Base-by-base conservation (phyloP, 2,888 invertebrate genomes). In the Drosophila mettleri region DNA sequence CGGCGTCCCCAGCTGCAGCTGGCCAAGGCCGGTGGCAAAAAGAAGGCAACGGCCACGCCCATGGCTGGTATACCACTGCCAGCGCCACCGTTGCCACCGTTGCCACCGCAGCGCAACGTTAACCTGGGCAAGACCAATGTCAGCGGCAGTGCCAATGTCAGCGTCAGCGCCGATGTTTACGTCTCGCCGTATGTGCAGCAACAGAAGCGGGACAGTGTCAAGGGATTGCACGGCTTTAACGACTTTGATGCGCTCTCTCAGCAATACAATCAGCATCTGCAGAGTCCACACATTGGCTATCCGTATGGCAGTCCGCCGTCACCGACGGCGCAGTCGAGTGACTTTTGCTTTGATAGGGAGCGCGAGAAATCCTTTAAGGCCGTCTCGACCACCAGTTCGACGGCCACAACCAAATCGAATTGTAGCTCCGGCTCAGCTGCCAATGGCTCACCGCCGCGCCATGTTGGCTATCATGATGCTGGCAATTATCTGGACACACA, bases 301-400 rank as follows among this genome's bases (percentile, higher is more conserved):
- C 92, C 92, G 27, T 92, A 92, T 16, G 92, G 92, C 14, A 92
- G 91, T 74, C 92, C 92, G 6, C 92, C 92, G 22, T 91, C 92
- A 36, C 92, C 92, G 12, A 91, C 91, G 7, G 89, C 88, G 4
- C 88, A 89, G 36, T 89, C 91, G 33, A 88, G 76, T 62, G 91
- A 91, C 71, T 91, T 91, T 69, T 80, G 87, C 34, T 91, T 91
- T 64, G 91, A 91, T 61, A 80, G 76, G 3, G 70, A 74, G 38
- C 31, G 66, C 8, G 74, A 63, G 54, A 57, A 58, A 29, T 61
- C 31, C 22, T 60, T 61, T 60, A 71, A 74, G 41, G 67, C 31
- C 10, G 48, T 52, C 41, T 73, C 66, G 12, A 45, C 66, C 33
- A 59, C 43, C 41, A 67, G 67, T 14, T 66, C 74, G 38, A 59